These are phyloP conservation scores for Tenthredo notha DNA, from an alignment of 2,888 invertebrate species.

Conservation along the genomic window DNA sequence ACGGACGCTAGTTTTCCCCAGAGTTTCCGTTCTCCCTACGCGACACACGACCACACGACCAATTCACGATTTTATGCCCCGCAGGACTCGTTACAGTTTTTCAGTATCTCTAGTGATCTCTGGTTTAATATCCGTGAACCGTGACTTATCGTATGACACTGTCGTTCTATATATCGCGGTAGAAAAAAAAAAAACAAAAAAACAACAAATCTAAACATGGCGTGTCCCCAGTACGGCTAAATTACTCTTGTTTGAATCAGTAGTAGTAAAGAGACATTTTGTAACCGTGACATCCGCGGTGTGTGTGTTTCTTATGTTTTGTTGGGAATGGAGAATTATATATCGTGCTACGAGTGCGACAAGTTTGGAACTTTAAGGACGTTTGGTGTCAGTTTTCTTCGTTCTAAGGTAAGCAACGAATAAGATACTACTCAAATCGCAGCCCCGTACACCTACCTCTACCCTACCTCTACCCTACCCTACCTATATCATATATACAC, in stretches of 20 bases:
- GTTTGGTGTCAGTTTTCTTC: constrained; percentile 4
- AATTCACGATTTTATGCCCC: constrained; percentile 47
- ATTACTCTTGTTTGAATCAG: constrained; percentile 10
- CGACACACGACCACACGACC: constrained; percentile 27
- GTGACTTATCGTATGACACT: constrained; percentile 34
- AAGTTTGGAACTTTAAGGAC: constrained; percentile 29
- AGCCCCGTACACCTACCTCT: not conserved
- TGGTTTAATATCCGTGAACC: constrained; percentile 25
- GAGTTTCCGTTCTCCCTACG: constrained; percentile 49
- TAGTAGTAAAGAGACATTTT: constrained; percentile 40
- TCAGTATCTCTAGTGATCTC: constrained; percentile 40
- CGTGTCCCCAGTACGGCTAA: constrained; percentile 28
- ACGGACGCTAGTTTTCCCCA: constrained; percentile 36
- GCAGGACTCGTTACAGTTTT: constrained; percentile 43
- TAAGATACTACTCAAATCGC: not conserved
- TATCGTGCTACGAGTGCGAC: constrained; percentile 3
- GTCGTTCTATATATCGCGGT: constrained; percentile 32
- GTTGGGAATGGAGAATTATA: constrained; percentile 42
- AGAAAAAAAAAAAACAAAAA: too few relatives aligned
- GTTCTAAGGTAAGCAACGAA: constrained; percentile 39
- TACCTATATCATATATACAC: not conserved
- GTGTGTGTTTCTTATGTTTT: constrained; percentile 41
- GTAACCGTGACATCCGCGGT: constrained; percentile 40
- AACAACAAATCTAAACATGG: constrained; percentile 35
- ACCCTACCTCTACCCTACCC: not conserved